phyloP scores from a whole-genome alignment of 2,797 vertebrate species.

The Eurystomus glaucurus region DNA sequence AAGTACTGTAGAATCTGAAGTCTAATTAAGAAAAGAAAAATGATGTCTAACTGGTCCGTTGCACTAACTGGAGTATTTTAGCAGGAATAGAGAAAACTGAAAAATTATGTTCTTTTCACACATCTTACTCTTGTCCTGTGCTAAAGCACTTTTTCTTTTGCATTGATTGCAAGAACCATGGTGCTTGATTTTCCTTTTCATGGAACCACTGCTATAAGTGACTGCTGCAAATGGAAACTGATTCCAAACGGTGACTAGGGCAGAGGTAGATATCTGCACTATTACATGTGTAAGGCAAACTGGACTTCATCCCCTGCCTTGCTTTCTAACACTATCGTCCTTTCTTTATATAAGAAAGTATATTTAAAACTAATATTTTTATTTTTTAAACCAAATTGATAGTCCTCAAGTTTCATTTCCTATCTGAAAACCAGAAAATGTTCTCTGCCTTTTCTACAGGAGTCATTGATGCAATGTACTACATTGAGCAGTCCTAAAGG shows the following conservation, averaged over 20 bases:
- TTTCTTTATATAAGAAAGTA: not conserved
- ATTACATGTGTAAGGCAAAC: not conserved
- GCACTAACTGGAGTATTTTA: not conserved
- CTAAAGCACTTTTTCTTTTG: not conserved
- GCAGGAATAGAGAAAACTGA: not conserved
- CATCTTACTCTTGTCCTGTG: not conserved
- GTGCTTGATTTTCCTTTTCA: not conserved
- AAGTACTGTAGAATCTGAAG: not conserved
- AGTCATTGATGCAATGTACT: not conserved
- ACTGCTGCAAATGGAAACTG: not conserved
- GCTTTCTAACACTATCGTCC: not conserved
- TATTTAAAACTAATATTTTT: not conserved
- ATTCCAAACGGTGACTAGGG: not conserved
- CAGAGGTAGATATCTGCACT: not conserved
- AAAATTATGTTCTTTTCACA: not conserved
- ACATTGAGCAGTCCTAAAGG: not conserved
- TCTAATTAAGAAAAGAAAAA: not conserved
- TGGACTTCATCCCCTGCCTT: not conserved
- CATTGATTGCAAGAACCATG: not conserved
- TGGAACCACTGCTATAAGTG: not conserved
- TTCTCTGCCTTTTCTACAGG: not conserved
- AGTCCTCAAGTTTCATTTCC: not conserved
- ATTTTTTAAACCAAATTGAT: not conserved
- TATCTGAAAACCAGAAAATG: not conserved
- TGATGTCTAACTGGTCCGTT: fast-evolving